Base-by-base conservation (phyloP, 2,888 invertebrate genomes). In the Philhelius pedissequus region DNA sequence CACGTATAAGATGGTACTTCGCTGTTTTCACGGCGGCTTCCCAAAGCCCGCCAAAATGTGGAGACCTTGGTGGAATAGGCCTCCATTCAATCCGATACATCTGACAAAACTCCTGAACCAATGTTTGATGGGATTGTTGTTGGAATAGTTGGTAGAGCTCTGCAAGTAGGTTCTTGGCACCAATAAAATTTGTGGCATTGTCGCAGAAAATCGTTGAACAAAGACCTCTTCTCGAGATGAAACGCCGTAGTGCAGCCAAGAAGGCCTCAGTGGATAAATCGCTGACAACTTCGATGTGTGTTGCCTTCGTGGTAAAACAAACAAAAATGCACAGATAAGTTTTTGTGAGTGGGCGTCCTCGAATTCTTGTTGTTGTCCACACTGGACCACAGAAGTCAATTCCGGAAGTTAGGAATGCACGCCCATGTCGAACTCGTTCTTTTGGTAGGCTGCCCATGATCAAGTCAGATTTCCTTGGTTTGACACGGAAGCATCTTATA, bases 181-280 rank as follows among this genome's bases (percentile, higher is more conserved):
- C 74, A 8, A 56, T 25, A 13, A 66, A 75, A 45, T 66, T 66
- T 8, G 74, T 75, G 8, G 64, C 56, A n/a, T 58, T 75, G 58
- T 75, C 48, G 35, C 66, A 75, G 66, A 56, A 27, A n/a, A 75
- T 32, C 15, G 35, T 25, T 50, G 48, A 43, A 20, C 56, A 70
- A n/a, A 64, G 4, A 13, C 74, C 75, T 48, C 75, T 45, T 35
- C 74, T 15, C n/a, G n/a, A n/a, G 3, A 66, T 22, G 18, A 75
- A 50, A 13, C 68, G 35, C 43, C 48, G 56, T 2, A 54, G 6
- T 38, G 18, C 56, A 6, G 18, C 27, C 7, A 66, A 6, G 13
- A 52, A 68, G 4, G 35, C 18, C 4, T 60, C 40, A 6, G 4
- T 43, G 3, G 25, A 25, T n/a, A 62, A 22, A 22, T 56, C 18